Evolutionary conservation across 2,797 vertebrate species (phyloP), one percentile per base, ranked within the genome.

Genomic region (Danionella dracula): DNA sequence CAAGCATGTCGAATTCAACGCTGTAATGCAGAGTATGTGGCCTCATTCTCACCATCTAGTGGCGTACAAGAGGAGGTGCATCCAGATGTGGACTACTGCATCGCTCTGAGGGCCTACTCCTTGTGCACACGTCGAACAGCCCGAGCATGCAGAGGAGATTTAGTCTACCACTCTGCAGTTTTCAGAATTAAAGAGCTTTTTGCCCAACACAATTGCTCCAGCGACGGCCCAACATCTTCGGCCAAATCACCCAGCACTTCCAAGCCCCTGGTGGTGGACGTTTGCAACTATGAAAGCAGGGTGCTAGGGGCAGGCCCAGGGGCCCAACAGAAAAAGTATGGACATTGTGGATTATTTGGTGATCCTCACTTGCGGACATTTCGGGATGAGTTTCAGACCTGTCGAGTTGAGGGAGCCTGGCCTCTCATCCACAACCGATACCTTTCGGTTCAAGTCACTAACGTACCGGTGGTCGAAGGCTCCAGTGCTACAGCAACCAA

Each of bases 371-470:
- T 93, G 74, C 81, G 90, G 77, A 92, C 91, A 4, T 92, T 93
- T 76, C 84, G 88, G 17, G 87, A 92, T 2, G 90, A 92, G 81
- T 93, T 93, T 82, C 90, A 92, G 85, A 92, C 91, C 11, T 91
- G 90, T 76, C 88, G 90, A 70, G 89, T 92, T 59, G 90, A 92
- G 55, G 91, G 91, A 58, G 90, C 91, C 20, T 92, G 90, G 91
- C 90, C 91, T 6, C 85, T 92, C 57, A 91, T 93, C 1, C 90
- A 92, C 57, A 92, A 92, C 73, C 84, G 82, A 67, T 91, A 86
- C 85, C 82, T 92, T 76, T 92, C 90, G 0, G 91, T 92, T 63
- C 91, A 92, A 84, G 90, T 92, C 82, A 92, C 91, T 75, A 93
- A 91, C 1, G 90, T 93, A 16, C 88, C 89, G 0, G 91, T 92